Evolutionary conservation across 2,113 vertebrate species (phyloP), one percentile per base, ranked within the genome.

Genomic region (Syngnathus floridae): DNA sequence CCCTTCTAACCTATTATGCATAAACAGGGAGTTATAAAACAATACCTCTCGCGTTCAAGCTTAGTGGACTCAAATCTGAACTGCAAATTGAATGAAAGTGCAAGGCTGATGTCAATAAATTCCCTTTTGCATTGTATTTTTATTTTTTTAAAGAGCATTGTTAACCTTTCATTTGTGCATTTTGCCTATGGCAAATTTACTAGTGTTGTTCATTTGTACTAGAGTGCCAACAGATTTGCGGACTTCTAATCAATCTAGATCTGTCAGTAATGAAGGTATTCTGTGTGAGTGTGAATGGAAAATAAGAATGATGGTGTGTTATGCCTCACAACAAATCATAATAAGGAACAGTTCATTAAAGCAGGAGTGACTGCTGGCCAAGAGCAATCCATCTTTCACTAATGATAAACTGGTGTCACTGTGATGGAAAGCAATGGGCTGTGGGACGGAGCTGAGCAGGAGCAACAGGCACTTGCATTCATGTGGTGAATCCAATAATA

Each of bases 331-430:
- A 79, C 71, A 80, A 87, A 84, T 87, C 75, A 80, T 74, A 84
- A 81, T 79, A 74, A 84, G 79, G 66, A 70, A 79, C 65, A 59
- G 68, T 76, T 78, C 67, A 86, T 87, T 86, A 89, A 73, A 54
- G 68, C 67, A 69, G 61, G 59, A 74, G 66, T 69, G 62, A 67
- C 73, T 77, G 64, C 77, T 67, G 80, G 81, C 80, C 79, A 75
- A 52, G 37, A 46, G 38, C 72, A 75, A 88, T 87, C 70, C 76
- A 72, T 88, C 77, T 81, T 82, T 79, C 26, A 66, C 72, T 67
- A 81, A 68, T 69, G 64, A 75, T 79, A 79, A 66, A 64, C 41
- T 55, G 65, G 64, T 67, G 74, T 62, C 67, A 51, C 72, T 74
- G 57, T 60, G 77, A 56, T 62, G 62, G 66, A 78, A 74, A 69